These are phyloP conservation scores for Anoura caudifer DNA, from an alignment of 2,113 vertebrate genomes.

Conservation along the genomic window DNA sequence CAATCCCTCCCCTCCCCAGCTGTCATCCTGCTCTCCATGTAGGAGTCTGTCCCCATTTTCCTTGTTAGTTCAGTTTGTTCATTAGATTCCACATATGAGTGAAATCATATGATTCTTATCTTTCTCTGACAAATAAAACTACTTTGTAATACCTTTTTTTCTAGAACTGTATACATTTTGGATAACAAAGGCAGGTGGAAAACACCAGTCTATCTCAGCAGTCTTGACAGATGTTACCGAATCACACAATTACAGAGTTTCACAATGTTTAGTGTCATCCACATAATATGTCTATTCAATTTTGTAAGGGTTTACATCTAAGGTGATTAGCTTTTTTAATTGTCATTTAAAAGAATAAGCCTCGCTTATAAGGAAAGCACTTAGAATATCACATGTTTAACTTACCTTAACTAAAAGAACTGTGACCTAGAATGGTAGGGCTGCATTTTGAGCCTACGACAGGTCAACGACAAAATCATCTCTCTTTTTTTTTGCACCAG, in stretches of 20 bases:
- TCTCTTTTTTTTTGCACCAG: background rate
- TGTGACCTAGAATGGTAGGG: background rate
- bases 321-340: background rate
- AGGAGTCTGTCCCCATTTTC: no score
- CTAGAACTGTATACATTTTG: background rate
- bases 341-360: background rate
- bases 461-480: background rate
- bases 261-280: background rate
- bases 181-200: background rate
- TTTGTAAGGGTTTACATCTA: background rate
- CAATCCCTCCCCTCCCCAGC: no score
- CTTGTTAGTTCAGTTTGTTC: no score
- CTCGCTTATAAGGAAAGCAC: background rate
- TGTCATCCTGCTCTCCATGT: no score
- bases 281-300: background rate
- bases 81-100: no score
- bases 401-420: background rate
- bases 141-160: background rate
- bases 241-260: background rate
- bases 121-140: background rate
- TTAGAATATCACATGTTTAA: background rate
- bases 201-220: background rate
- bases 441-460: background rate
- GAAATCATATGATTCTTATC: no score
- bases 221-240: background rate